Evolutionary conservation across 1,140 invertebrate genomes (phyloP).

Genomic region (Nautilus pompilius): DNA sequence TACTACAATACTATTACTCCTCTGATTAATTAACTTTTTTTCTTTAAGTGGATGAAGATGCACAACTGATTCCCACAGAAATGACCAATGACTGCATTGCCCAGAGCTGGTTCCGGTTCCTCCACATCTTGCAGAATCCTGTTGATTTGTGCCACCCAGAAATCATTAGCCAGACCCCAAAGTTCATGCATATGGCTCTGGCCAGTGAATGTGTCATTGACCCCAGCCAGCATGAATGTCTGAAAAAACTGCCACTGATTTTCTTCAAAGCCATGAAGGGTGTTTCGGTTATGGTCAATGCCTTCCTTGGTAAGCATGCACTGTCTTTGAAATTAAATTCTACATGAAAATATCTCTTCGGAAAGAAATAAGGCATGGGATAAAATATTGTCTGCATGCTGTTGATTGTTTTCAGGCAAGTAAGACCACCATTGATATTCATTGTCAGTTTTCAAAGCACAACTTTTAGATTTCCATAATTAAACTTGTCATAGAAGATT

Average conservation of each 20-base stretch:
- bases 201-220: conserved; percentile 63
- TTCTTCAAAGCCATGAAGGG: conserved; percentile 93
- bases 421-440: no score
- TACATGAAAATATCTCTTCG: no score
- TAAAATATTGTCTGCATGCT: no score
- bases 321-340: no score
- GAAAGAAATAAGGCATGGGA: no score
- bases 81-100: conserved; percentile 87
- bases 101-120: conserved; percentile 91
- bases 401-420: no score
- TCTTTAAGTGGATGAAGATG: conserved; percentile 76
- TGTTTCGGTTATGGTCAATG: conserved; percentile 88
- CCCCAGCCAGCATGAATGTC: conserved; percentile 87
- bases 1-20: background rate
- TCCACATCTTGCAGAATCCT: conserved; percentile 91
- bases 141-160: conserved; percentile 85
- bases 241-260: conserved; percentile 78
- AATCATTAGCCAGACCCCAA: conserved; percentile 80
- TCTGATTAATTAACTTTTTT: background rate
- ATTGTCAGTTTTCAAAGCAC: no score
- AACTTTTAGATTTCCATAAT: no score
- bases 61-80: conserved; percentile 71
- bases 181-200: conserved; percentile 66
- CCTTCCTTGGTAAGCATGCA: conserved; percentile 85
- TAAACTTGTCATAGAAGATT: no score